Conservation (phyloP, 2,888 invertebrate species). For the Sinelater perroti region DNA sequence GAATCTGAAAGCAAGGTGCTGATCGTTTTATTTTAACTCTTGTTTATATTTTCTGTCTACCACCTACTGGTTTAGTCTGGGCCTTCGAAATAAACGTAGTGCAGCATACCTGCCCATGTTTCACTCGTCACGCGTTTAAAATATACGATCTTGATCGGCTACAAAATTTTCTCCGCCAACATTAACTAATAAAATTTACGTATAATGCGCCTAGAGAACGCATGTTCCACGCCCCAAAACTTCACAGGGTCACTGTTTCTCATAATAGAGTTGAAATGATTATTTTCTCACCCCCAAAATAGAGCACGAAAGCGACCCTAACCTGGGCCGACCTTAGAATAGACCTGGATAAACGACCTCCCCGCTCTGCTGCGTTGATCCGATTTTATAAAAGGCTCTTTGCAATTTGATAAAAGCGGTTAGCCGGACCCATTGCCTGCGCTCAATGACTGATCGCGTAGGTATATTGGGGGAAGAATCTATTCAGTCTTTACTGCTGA, state of each 20-base stretch:
- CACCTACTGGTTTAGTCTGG: constrained; percentile 42
- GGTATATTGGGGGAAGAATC: constrained; percentile 41
- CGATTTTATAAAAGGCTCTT: constrained; percentile 59
- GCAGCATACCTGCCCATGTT: constrained; percentile 26
- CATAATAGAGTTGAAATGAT: constrained; percentile 46
- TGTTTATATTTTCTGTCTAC: constrained; percentile 44
- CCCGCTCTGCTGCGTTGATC: constrained; percentile 55
- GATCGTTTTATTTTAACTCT: constrained; percentile 43
- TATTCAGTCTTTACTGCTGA: constrained; percentile 51
- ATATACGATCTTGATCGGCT: constrained; percentile 1
- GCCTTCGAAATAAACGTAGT: constrained; percentile 26
- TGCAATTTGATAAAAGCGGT: constrained; percentile 60
- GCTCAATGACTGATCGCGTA: constrained; percentile 52
- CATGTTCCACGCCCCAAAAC: no score
- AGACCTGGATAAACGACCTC: constrained; percentile 54
- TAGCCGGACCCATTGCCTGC: constrained; percentile 55
- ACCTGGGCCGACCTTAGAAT: constrained; percentile 46
- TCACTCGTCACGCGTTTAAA: background rate
- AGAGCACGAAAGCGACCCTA: constrained; percentile 39
- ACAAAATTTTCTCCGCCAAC: no score
- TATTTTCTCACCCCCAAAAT: constrained; percentile 43
- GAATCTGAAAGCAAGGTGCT: constrained; percentile 33
- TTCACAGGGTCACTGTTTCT: constrained; percentile 19
- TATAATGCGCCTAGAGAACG: no score
- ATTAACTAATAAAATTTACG: no score